Base-by-base conservation (phyloP, 2,888 invertebrate species). In the Venusia cambrica region DNA sequence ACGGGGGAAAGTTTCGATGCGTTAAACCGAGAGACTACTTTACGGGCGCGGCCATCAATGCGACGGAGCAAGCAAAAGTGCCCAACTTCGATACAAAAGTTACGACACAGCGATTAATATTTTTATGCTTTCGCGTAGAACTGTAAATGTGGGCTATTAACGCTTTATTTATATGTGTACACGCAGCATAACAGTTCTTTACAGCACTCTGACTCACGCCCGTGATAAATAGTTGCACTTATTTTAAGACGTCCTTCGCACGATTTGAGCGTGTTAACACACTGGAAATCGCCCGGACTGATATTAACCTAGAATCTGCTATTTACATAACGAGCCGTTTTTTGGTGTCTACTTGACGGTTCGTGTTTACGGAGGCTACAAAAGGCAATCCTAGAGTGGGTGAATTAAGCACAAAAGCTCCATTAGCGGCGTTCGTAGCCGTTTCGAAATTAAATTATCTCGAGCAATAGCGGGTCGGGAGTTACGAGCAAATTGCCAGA, bases 231-330 rank as follows among this genome's bases (percentile, higher is more conserved):
- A 79, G 73, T 58, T 60, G 42, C 51, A 64, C 73, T 39, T 85
- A 84, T 84, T 81, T 79, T 69, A 62, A 72, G 77, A 71, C 69
- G 84, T 73, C 85, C 85, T 85, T 85, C 80, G 60, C 77, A 76
- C 72, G 62, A 62, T 73, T 78, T 73, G 64, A 60, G 62, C 59
- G 63, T 59, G 71, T 75, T 74, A 78, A 74, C 73, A 70, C 64
- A 60, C 69, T 74, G 72, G 69, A 76, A 75, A 76, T 71, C 61
- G 60, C 57, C 64, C 70, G 65, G 62, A 61, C 58, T 57, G 64
- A 57, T 71, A 71, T 74, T 73, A 74, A 73, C 72, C 66, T 54
- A 70, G 64, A 68, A 72, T 62, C 54, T 45, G 44, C 47, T 48
- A 64, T 73, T 69, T 70, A 61, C 64, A 66, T 59, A 62, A 59